Conservation (phyloP, 1,140 invertebrate genomes). For the Drosophila bocki region DNA sequence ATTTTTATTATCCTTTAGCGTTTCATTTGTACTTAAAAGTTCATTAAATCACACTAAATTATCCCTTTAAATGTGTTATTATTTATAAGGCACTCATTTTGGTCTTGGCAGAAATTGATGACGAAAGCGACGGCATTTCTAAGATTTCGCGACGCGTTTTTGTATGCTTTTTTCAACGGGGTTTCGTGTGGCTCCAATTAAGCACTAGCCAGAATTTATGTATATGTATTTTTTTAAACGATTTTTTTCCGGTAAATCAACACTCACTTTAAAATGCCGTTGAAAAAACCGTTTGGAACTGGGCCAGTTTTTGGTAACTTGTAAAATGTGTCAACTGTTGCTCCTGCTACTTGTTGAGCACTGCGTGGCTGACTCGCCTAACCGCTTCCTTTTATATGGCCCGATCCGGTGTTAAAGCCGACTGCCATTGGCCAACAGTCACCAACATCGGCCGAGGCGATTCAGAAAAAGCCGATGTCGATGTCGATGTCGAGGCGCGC, state of each 20-base stretch:
- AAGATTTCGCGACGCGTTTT: slow-evolving; percentile 58
- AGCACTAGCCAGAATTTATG: neutral
- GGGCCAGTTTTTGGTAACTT: neutral
- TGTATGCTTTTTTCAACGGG: neutral
- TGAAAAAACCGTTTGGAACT: slow-evolving; percentile 14
- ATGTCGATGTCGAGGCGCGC: slow-evolving; percentile 33
- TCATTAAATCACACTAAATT: neutral
- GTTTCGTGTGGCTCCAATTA: neutral
- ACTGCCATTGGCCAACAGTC: slow-evolving; percentile 7
- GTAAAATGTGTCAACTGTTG: slow-evolving; percentile 65
- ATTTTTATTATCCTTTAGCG: neutral
- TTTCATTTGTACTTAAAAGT: neutral
- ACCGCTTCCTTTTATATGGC: slow-evolving; percentile 74
- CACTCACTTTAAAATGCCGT: slow-evolving; percentile 44
- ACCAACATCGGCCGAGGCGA: slow-evolving; percentile 17
- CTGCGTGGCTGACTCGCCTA: slow-evolving; percentile 70
- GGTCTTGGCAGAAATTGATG: slow-evolving; percentile 25
- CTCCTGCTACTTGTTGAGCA: slow-evolving; percentile 80
- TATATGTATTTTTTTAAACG: neutral
- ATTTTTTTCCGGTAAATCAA: neutral
- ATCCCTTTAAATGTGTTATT: neutral
- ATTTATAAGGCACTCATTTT: slow-evolving; percentile 10
- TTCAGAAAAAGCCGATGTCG: slow-evolving; percentile 15
- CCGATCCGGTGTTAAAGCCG: slow-evolving; percentile 20
- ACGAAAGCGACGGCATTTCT: slow-evolving; percentile 73